These are phyloP conservation scores for Psylliodes chrysocephalus DNA, from an alignment of 2,888 invertebrate genomes.

Conservation along the genomic window DNA sequence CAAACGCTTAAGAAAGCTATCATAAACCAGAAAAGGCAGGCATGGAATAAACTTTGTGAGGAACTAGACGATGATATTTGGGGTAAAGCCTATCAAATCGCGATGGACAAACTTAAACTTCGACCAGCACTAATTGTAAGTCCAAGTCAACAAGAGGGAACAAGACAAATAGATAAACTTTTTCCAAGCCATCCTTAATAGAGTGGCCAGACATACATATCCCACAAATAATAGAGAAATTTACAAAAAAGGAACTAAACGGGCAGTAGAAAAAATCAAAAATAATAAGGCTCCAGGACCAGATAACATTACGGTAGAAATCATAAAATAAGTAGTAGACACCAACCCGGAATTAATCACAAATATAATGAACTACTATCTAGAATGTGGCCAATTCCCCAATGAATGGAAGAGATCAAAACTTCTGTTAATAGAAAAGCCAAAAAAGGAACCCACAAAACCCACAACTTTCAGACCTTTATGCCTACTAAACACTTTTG, in stretches of 20 bases:
- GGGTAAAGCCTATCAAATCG: too few species aligned
- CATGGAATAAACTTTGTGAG: too few species aligned
- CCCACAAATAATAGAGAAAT: not conserved
- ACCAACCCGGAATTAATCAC: not conserved
- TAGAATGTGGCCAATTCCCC: not conserved
- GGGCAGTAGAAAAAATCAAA: not conserved
- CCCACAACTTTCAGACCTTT: too few species aligned
- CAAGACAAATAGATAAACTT: too few species aligned
- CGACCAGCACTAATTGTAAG: not conserved
- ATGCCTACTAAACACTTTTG: too few species aligned
- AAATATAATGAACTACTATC: not conserved
- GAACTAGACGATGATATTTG: too few species aligned
- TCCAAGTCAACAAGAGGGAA: not conserved
- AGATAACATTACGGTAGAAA: slow-evolving; percentile 7
- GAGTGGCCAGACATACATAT: not conserved
- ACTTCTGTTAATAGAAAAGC: not conserved
- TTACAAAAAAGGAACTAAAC: not conserved
- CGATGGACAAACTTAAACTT: not conserved
- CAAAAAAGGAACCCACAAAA: too few species aligned
- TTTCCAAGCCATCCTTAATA: not conserved
- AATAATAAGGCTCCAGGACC: slow-evolving; percentile 7
- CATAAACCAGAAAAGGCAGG: too few species aligned
- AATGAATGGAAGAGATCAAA: not conserved
- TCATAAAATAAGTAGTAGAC: not conserved
- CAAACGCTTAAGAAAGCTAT: not conserved